Percentiles rank a stretch among this genome's conserved stretches.
Conservation (phyloP, 2,888 invertebrate species). For the Synanthedon andrenaeformis region DNA sequence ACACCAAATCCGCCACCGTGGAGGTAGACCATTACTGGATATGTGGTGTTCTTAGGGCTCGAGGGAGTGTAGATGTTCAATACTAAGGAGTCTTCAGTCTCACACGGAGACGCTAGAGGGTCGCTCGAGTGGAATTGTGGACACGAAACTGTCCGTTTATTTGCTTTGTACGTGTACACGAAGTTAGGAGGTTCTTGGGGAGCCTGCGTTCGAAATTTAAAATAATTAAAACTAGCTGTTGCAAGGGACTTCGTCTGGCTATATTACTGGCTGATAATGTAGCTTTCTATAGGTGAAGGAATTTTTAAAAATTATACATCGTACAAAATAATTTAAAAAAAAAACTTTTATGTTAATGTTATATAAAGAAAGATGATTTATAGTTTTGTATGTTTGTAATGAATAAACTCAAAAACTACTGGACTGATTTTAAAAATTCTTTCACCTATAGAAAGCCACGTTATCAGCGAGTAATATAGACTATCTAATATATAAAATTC, state of each 20-base stretch:
- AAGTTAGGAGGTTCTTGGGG: constrained; percentile 37
- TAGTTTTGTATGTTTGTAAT: no score
- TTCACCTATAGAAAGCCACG: no score
- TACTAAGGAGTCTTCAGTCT: constrained; percentile 58
- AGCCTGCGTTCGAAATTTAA: constrained; percentile 27
- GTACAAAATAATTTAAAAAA: no score
- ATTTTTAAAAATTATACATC: no score
- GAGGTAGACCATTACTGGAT: constrained; percentile 57
- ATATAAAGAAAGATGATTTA: no score
- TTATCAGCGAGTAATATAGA: no score
- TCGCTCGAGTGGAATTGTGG: constrained; percentile 52
- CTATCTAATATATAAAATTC: no score
- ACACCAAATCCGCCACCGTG: constrained; percentile 64
- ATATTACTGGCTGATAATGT: no score
- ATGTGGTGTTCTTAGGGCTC: constrained; percentile 19
- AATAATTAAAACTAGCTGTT: not conserved
- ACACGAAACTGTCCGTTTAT: constrained; percentile 41
- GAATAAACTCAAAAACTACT: no score
- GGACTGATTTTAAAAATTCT: no score
- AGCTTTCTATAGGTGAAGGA: no score
- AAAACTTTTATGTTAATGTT: no score
- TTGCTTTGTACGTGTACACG: constrained; percentile 43
- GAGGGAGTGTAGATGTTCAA: constrained; percentile 52
- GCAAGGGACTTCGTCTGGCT: not conserved
- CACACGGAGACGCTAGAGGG: constrained; percentile 46